A percentile compares a stretch with the other conserved stretches of the same genome.
Conservation (phyloP, 2,888 invertebrate species). For the Pristionchus exspectatus region DNA sequence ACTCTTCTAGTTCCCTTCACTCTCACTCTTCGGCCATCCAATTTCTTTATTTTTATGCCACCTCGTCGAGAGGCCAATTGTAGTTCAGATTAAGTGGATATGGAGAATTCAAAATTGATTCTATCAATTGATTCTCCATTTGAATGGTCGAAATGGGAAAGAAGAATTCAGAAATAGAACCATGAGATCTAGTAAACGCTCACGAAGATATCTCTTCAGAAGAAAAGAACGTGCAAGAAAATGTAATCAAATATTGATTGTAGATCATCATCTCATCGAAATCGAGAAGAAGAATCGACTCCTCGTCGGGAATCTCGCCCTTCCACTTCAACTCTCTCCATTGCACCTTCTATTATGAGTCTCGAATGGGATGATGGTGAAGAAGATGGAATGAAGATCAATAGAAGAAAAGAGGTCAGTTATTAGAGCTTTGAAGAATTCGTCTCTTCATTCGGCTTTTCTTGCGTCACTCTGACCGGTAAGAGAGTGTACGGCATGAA, state of each 20-base stretch:
- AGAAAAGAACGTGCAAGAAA: too few species aligned
- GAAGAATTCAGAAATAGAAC: not conserved
- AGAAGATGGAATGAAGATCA: not conserved
- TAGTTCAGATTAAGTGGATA: not conserved
- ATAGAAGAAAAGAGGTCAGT: not conserved
- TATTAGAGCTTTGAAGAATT: not conserved
- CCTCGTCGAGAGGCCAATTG: not conserved
- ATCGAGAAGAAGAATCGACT: not conserved
- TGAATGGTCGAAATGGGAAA: not conserved
- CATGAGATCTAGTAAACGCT: too few species aligned
- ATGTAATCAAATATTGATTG: not conserved
- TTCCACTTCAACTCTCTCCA: slow-evolving; percentile 48
- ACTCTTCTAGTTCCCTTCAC: not conserved
- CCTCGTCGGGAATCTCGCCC: not conserved
- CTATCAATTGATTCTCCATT: not conserved
- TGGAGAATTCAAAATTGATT: not conserved
- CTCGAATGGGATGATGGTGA: slow-evolving; percentile 72
- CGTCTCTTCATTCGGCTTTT: too few species aligned
- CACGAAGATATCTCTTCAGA: too few species aligned
- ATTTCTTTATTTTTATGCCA: not conserved
- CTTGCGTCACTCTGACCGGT: not conserved
- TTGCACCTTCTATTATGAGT: slow-evolving; percentile 65
- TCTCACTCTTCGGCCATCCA: not conserved
- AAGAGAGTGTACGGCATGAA: not conserved
- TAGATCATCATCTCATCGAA: not conserved